These are phyloP conservation scores for Alaudala cheleensis DNA, from an alignment of 2,113 vertebrate genomes.

Conservation along the genomic window DNA sequence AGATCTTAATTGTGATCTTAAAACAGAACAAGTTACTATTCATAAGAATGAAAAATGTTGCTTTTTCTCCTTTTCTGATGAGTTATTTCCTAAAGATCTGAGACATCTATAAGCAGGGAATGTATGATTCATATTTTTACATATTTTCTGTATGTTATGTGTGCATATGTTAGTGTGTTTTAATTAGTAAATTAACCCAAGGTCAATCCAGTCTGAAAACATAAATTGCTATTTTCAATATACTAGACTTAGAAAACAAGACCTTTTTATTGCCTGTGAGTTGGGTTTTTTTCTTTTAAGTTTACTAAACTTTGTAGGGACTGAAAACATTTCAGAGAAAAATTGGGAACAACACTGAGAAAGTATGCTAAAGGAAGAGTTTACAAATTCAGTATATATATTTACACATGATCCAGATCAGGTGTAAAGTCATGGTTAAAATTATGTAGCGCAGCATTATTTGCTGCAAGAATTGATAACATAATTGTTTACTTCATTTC, in stretches of 20 bases:
- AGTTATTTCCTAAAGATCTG: not conserved
- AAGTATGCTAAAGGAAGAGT: conserved; percentile 20
- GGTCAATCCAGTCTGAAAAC: not conserved
- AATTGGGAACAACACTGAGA: not conserved
- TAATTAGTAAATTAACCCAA: not conserved
- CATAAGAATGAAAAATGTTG: not conserved
- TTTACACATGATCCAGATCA: not conserved
- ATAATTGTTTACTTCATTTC: not conserved
- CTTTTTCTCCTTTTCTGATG: not conserved
- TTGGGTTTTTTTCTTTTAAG: not conserved
- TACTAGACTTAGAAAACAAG: not conserved
- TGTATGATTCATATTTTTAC: not conserved
- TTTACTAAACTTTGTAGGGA: not conserved
- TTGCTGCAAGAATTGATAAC: not conserved
- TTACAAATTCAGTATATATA: not conserved
- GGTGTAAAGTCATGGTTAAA: not conserved
- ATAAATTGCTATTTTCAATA: not conserved
- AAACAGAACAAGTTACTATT: not conserved
- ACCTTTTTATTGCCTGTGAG: not conserved
- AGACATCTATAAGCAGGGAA: not conserved
- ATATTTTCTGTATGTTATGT: not conserved
- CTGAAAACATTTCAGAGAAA: not conserved
- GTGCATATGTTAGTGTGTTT: not conserved
- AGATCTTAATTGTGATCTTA: not conserved
- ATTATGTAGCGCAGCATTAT: not conserved